Conservation (phyloP, 2,113 vertebrate species). For the Rafetus swinhoei region DNA sequence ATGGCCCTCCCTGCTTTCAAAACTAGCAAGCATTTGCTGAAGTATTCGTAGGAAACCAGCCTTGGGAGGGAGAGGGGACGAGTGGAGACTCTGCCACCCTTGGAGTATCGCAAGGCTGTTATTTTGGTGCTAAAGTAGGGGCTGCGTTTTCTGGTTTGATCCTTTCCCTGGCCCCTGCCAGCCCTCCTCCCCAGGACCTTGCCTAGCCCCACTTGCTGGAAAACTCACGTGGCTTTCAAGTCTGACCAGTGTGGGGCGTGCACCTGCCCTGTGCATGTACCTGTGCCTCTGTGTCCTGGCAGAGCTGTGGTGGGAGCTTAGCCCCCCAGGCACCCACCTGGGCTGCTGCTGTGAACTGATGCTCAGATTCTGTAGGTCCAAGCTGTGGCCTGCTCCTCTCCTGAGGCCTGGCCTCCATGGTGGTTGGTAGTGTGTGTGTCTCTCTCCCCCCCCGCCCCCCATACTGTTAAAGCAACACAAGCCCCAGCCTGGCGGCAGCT, state of each 20-base stretch:
- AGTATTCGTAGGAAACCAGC: background rate
- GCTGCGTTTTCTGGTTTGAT: background rate
- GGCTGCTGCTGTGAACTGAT: no score
- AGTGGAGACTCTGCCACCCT: background rate
- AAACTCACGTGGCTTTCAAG: background rate
- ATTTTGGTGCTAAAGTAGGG: background rate
- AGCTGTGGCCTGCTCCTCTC: background rate
- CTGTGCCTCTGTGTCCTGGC: no score
- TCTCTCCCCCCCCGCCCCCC: no score
- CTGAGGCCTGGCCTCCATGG: background rate
- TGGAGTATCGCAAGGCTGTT: background rate
- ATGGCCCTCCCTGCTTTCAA: background rate
- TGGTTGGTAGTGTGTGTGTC: background rate
- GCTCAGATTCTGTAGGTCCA: background rate
- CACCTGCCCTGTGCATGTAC: background rate
- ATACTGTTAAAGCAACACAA: background rate
- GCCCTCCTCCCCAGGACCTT: background rate
- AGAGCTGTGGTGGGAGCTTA: no score
- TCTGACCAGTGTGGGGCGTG: no score
- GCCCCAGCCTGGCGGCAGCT: background rate
- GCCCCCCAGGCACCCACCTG: no score
- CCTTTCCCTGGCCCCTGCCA: background rate
- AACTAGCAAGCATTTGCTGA: background rate
- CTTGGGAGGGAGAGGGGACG: rapidly evolving
- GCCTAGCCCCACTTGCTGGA: background rate